A percentile compares a stretch with the other conserved stretches of the same genome.
phyloP scores from a whole-genome alignment of 2,888 invertebrate genomes.

The Allygus modestus region DNA sequence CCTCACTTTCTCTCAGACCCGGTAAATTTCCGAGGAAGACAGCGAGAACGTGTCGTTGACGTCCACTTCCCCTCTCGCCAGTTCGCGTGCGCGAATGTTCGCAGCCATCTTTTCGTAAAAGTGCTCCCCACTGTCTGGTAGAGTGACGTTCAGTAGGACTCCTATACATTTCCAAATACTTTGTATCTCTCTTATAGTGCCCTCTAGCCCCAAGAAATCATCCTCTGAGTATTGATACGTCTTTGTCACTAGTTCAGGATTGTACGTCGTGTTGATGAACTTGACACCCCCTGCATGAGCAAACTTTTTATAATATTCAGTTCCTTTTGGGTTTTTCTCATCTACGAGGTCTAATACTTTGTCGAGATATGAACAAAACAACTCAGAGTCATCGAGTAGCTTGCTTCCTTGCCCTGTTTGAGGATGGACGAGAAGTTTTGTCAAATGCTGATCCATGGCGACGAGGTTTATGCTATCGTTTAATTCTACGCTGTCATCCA shows the following conservation, averaged over 20 bases:
- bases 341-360: constrained; percentile 34
- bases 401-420: neutral
- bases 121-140: constrained; percentile 36
- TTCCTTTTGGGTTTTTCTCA: constrained; percentile 25
- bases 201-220: neutral
- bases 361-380: constrained; percentile 1
- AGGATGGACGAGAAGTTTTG: constrained; percentile 23
- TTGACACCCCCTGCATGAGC: constrained; percentile 13
- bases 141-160: constrained; percentile 38
- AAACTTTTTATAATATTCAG: constrained; percentile 27
- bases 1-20: neutral
- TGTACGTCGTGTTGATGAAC: constrained; percentile 43
- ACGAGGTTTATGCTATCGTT: constrained; percentile 9
- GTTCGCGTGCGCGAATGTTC: neutral
- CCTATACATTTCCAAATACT: constrained; percentile 39
- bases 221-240: constrained; percentile 3
- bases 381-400: constrained; percentile 32
- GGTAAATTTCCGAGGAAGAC: neutral
- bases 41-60: neutral
- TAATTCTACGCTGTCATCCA: neutral
- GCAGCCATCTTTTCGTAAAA: constrained; percentile 25
- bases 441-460: constrained; percentile 35
- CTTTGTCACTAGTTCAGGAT: constrained; percentile 19
- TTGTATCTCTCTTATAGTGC: constrained; percentile 23
- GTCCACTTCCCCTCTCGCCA: constrained; percentile 16